Conservation (phyloP, 2,888 invertebrate species). For the Hyposoter didymator region DNA sequence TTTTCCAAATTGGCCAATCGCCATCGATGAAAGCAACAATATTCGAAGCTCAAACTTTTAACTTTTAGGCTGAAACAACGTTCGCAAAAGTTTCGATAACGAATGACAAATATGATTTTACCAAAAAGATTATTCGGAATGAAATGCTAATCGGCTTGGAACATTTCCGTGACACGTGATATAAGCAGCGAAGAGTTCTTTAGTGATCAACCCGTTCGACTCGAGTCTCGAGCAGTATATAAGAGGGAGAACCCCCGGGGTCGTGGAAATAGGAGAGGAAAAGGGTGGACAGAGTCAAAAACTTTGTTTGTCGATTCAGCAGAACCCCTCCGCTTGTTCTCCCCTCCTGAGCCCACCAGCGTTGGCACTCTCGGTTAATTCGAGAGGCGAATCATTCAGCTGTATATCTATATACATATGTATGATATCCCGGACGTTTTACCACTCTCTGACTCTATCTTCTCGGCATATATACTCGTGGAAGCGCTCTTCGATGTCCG, state of each 20-base stretch:
- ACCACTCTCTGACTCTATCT: slow-evolving; percentile 39
- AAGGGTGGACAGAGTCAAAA: slow-evolving; percentile 40
- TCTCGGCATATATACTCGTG: slow-evolving; percentile 20
- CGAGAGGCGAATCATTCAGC: slow-evolving; percentile 51
- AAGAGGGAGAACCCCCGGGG: slow-evolving; percentile 4
- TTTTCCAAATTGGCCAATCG: background rate
- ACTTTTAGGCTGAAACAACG: background rate
- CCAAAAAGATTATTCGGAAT: background rate
- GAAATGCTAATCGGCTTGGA: slow-evolving; percentile 42
- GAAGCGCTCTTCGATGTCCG: slow-evolving; percentile 47
- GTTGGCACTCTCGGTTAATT: slow-evolving; percentile 64
- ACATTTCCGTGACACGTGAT: slow-evolving; percentile 36
- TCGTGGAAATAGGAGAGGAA: slow-evolving; percentile 23
- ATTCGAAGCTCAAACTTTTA: background rate
- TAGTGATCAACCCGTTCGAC: background rate
- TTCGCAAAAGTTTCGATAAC: slow-evolving; percentile 29
- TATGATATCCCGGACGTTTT: slow-evolving; percentile 41
- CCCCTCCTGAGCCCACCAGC: slow-evolving; percentile 15
- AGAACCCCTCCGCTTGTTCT: slow-evolving; percentile 43
- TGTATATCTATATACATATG: slow-evolving; percentile 2
- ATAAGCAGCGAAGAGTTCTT: slow-evolving; percentile 28
- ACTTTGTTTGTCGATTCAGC: slow-evolving; percentile 67
- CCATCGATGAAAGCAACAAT: background rate
- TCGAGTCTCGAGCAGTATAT: background rate
- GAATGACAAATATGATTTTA: slow-evolving; percentile 47